Conservation (phyloP, 2,113 vertebrate species). For the Gavialis gangeticus region DNA sequence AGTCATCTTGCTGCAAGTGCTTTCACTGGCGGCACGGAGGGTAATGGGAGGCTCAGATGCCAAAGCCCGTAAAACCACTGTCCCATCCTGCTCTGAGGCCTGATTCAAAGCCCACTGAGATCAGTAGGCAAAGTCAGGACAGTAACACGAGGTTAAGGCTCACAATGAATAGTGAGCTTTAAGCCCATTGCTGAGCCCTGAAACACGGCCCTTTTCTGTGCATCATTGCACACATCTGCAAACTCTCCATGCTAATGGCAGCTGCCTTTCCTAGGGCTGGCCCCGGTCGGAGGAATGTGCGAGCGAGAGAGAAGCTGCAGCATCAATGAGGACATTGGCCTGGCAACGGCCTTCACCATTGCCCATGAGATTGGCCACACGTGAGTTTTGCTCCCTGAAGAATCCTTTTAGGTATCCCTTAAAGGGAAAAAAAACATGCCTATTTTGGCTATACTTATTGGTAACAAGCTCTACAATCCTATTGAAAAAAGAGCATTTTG, state of each 20-base stretch:
- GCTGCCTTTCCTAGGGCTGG: constrained; percentile 84
- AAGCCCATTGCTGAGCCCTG: accelerated
- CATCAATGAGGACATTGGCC: constrained; percentile 98
- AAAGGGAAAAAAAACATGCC: neutral
- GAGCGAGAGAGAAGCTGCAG: constrained; percentile 97
- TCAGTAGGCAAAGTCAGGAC: accelerated
- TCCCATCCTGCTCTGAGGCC: neutral
- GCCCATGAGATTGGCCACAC: constrained; percentile 99
- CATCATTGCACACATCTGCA: neutral
- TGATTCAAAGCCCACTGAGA: neutral
- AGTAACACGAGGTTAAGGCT: neutral
- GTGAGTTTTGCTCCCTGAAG: constrained; percentile 77
- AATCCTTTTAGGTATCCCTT: accelerated
- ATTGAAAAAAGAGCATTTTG: accelerated
- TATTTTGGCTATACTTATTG: neutral
- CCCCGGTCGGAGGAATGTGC: constrained; percentile 97
- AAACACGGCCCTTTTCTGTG: accelerated
- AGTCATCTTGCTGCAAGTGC: neutral
- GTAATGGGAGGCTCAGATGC: neutral
- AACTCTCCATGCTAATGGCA: neutral
- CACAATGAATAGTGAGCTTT: accelerated
- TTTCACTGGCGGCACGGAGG: neutral
- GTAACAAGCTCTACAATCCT: neutral
- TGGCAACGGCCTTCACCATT: constrained; percentile 98
- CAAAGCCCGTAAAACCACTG: accelerated